Base-by-base conservation (phyloP, 2,797 vertebrate genomes). In the Adelosebastes latens region DNA sequence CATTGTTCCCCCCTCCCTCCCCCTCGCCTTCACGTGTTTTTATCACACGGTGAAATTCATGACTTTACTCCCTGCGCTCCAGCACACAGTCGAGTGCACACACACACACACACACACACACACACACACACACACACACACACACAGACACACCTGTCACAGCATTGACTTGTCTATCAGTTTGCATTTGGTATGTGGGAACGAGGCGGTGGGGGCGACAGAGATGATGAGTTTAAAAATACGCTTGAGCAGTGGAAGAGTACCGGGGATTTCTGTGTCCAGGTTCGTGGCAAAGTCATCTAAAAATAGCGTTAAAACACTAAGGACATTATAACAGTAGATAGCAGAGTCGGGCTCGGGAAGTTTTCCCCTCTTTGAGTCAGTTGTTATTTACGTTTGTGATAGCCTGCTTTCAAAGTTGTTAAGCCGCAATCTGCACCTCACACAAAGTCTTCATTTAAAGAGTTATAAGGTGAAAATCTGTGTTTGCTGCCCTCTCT, bases 161-260 rank as follows among this genome's bases (percentile, higher is more conserved):
- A 71, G 82, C 66, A 75, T 34, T 76, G 74, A 84, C 72, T 60
- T 58, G 71, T 88, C 76, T 71, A 76, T 90, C 89, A 86, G 81
- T 90, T 80, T 86, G 64, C 77, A 59, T 83, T 74, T 31, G 88
- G 87, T 84, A 93, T 93, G 87, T 82, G 58, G 80, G 81, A 91
- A 86, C 70, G 73, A 83, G 76, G 84, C 81, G 85, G 83, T 65
- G 79, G 87, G 82, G 84, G 72, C 16, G n/a, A 75, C 39, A 58
- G 84, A 91, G 88, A 87, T 85, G 83, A 93, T 89, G 82, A 83
- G 85, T 90, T 91, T 94, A 94, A 92, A 95, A 94, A 95, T 94
- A 94, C 86, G 78, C 79, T 3, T 8, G 76, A 84, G 88, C 69
- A 14, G 73, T 89, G 71, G 83, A 89, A 85, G 87, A 89, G 76